Conservation (phyloP, 2,797 vertebrate genomes). For the Trachops cirrhosus region DNA sequence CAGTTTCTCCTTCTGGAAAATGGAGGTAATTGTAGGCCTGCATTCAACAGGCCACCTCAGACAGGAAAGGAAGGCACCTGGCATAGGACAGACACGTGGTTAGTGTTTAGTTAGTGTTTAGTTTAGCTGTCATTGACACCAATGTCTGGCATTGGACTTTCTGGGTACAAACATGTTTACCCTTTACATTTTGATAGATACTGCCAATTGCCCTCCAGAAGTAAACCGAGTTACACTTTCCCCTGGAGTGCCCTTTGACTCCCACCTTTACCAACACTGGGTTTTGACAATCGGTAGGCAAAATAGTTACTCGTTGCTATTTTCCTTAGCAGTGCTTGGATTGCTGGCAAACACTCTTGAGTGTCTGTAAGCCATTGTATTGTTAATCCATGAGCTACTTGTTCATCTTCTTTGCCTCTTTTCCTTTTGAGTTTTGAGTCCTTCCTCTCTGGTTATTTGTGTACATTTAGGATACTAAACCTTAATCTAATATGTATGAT, state of each 20-base stretch:
- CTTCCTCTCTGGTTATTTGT: neutral
- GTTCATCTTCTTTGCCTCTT: neutral
- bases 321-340: neutral
- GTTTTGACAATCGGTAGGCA: neutral
- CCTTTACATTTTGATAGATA: neutral
- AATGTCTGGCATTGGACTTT: neutral
- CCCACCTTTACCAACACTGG: neutral
- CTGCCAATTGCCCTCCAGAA: neutral
- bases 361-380: neutral
- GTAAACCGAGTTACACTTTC: neutral
- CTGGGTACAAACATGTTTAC: neutral
- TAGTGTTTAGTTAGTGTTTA: neutral
- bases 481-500: neutral
- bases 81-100: neutral
- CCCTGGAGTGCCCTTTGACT: neutral
- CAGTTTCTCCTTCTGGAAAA: constrained; percentile 11
- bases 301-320: neutral
- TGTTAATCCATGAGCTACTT: no score
- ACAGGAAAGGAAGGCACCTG: neutral
- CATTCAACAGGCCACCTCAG: no score
- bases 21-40: neutral
- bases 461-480: neutral
- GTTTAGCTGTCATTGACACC: neutral
- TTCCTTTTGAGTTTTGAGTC: neutral
- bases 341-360: neutral